These are phyloP conservation scores for Drosophila merina DNA, from an alignment of 2,888 invertebrate genomes.

Conservation along the genomic window DNA sequence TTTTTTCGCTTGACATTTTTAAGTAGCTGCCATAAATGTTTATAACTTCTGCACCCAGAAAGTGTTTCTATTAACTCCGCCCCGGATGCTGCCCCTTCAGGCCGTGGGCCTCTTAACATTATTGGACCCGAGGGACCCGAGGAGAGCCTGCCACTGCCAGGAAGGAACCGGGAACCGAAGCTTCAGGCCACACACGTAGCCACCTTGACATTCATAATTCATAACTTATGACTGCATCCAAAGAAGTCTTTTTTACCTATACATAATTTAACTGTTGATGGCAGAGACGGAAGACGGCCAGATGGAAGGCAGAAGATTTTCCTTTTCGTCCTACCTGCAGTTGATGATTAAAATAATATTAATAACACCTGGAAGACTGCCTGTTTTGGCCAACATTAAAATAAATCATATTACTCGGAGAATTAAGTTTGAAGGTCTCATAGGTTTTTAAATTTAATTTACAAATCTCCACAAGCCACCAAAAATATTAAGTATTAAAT, in stretches of 20 bases:
- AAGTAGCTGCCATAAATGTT: constrained; percentile 80
- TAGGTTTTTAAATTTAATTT: background rate
- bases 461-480: background rate
- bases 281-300: constrained; percentile 15
- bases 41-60: constrained; percentile 66
- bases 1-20: constrained; percentile 78
- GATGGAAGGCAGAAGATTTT: constrained; percentile 35
- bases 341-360: constrained; percentile 56
- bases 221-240: constrained; percentile 73
- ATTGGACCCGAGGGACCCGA: constrained; percentile 68
- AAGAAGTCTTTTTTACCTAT: constrained; percentile 11
- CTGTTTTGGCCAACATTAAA: background rate
- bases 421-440: background rate
- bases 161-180: background rate
- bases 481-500: background rate
- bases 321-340: constrained; percentile 49
- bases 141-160: constrained; percentile 9
- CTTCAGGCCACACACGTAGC: constrained; percentile 42
- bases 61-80: constrained; percentile 70
- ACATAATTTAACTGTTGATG: constrained; percentile 30
- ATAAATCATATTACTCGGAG: background rate
- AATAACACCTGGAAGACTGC: constrained; percentile 44
- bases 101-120: constrained; percentile 56
- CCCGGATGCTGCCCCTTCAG: constrained; percentile 16
- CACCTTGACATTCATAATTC: constrained; percentile 70